phyloP scores from a whole-genome alignment of 2,888 invertebrate species.

The Podotricha telesiphe region DNA sequence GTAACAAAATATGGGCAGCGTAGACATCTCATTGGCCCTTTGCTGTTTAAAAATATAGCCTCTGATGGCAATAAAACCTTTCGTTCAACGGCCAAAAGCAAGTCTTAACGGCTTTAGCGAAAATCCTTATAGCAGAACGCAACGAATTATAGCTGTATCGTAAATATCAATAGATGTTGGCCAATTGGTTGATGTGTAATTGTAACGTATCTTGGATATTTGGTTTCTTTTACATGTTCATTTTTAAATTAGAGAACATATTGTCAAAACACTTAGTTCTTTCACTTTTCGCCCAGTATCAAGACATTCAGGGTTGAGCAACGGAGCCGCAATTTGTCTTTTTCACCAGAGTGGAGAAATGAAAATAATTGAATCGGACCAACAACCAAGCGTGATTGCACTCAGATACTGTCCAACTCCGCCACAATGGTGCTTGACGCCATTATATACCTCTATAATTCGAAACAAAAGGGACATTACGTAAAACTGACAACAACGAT shows the following conservation, averaged over 20 bases:
- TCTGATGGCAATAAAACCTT: constrained; percentile 36
- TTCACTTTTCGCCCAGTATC: too few relatives aligned
- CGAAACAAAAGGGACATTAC: too few relatives aligned
- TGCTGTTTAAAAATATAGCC: constrained; percentile 38
- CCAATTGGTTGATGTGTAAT: constrained; percentile 13
- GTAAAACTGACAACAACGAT: neutral
- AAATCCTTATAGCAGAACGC: neutral
- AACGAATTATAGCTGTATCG: constrained; percentile 7
- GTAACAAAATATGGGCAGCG: constrained; percentile 45
- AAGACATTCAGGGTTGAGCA: too few relatives aligned
- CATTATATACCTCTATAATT: too few relatives aligned
- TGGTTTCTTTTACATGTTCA: neutral
- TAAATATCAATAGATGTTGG: constrained; percentile 18
- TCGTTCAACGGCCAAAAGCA: constrained; percentile 19
- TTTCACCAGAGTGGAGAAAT: too few relatives aligned
- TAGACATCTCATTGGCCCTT: constrained; percentile 40
- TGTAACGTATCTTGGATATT: neutral
- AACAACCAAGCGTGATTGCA: too few relatives aligned
- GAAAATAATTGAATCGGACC: too few relatives aligned
- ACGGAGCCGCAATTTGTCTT: too few relatives aligned
- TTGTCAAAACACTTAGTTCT: too few relatives aligned
- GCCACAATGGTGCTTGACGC: too few relatives aligned
- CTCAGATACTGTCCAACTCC: too few relatives aligned
- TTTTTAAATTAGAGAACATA: too few relatives aligned
- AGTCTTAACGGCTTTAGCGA: constrained; percentile 23